A percentile compares a stretch with the other conserved stretches of the same genome.
Evolutionary conservation across 1,140 invertebrate species (phyloP).

Genomic region (Trypoxylus dichotomus): DNA sequence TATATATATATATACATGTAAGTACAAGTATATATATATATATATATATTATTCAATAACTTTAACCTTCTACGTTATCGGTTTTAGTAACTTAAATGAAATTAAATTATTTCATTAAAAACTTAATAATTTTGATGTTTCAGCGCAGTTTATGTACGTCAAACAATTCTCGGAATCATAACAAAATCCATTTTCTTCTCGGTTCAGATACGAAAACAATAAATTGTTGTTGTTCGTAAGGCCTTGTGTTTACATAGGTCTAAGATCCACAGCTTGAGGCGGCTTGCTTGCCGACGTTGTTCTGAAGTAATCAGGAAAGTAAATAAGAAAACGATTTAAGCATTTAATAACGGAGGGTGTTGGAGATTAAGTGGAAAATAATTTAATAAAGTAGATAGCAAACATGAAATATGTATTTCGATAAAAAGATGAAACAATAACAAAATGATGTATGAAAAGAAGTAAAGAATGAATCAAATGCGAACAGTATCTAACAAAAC

Average conservation of each 20-base stretch:
- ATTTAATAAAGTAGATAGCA: not conserved
- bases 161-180: not conserved
- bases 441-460: no score
- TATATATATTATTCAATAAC: no score
- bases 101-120: no score
- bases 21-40: no score
- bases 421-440: no score
- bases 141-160: not conserved
- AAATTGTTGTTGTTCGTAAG: not conserved
- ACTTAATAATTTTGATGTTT: no score
- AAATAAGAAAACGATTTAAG: slow-evolving; percentile 5
- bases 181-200: not conserved
- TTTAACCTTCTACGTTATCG: not conserved
- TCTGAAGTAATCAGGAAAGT: not conserved
- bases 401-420: no score
- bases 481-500: no score
- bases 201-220: not conserved
- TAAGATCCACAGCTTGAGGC: slow-evolving; percentile 9
- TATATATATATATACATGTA: no score
- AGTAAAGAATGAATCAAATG: no score
- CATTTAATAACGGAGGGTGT: not conserved
- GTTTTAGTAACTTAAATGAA: no score
- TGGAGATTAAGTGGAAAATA: not conserved
- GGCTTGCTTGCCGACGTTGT: not conserved
- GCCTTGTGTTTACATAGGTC: not conserved